Evolutionary conservation across 2,797 vertebrate genomes (phyloP), one percentile per base, ranked within the genome.

Genomic region (Sebastolobus altivelis): DNA sequence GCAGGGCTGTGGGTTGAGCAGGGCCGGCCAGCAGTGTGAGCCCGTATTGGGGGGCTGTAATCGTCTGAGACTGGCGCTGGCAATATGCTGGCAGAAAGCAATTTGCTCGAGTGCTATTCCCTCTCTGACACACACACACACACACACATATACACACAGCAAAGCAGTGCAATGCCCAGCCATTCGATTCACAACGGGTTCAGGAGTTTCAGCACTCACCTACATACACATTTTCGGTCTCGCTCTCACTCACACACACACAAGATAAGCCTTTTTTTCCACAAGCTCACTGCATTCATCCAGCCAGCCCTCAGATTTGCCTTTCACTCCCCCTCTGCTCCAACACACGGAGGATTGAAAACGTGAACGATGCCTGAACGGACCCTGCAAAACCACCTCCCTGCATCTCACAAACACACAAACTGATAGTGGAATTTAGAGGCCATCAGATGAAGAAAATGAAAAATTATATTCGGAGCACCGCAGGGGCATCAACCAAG

Each of bases 1-100:
- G 81, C 65, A 20, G 77, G 73, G 82, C 83, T 65, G 22, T 33
- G 69, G 79, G 61, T 77, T 33, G 58, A 80, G 70, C 29, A 3
- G 82, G 83, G 66, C 65, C 76, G 83, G 55, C 75, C 63, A 63
- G 75, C 55, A 63, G 58, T n/a, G 58, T 25, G 71, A 81, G 72
- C 46, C 63, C 72, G 80, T 75, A 72, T 65, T 38, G 59, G 85
- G 3, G 89, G 87, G 86, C 89, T 87, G 88, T 89, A 94, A 93
- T 91, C 90, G 75, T 83, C 82, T 79, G 87, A 93, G 90, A 91
- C 86, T 80, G 92, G 92, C 88, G 20, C 87, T 89, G 87, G 88
- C 92, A 93, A 93, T 92, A 94, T 93, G 92, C 90, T 94, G 85
- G 81, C 87, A 92, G 90, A 94, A 95, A 94, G 92, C 91, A 93